These are phyloP conservation scores for Callopanchax toddi DNA, from an alignment of 2,113 vertebrate genomes.

Conservation along the genomic window DNA sequence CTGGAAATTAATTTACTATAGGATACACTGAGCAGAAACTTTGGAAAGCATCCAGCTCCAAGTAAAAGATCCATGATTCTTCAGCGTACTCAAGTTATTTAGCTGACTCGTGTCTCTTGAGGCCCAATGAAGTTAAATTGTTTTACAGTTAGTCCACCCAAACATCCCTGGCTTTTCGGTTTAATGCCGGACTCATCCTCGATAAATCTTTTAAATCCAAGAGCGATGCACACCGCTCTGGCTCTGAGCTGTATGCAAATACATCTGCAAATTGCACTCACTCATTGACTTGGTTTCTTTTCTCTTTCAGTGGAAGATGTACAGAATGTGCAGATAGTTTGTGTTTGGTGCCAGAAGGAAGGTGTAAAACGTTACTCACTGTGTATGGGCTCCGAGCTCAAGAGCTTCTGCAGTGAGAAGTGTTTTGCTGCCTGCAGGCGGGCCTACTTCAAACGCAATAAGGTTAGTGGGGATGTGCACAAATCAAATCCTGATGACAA, in stretches of 20 bases:
- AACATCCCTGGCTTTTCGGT: not conserved
- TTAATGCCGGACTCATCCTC: not conserved
- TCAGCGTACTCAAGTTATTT: not conserved
- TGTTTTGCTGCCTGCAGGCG: constrained; percentile 98
- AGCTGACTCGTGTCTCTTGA: not conserved
- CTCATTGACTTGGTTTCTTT: not conserved
- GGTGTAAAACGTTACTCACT: constrained; percentile 97
- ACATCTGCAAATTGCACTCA: not conserved
- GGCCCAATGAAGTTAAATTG: not conserved
- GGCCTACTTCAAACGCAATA: constrained; percentile 99
- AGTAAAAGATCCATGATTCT: not conserved
- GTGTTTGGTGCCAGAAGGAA: constrained; percentile 99
- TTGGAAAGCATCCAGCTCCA: constrained; percentile 15
- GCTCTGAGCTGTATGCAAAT: not conserved
- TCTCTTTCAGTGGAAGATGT: constrained; percentile 88
- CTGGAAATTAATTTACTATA: constrained; percentile 13
- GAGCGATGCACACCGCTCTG: not conserved
- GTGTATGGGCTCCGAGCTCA: constrained; percentile 98
- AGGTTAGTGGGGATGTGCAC: constrained; percentile 78
- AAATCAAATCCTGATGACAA: too few species aligned
- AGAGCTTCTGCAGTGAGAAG: constrained; percentile 99
- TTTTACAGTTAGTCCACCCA: not conserved
- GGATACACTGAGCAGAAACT: not conserved
- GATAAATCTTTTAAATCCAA: not conserved
- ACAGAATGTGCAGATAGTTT: constrained; percentile 98